Evolutionary conservation across 2,888 invertebrate genomes (phyloP), one percentile per base, ranked within the genome.

Genomic region (Mimas tiliae): DNA sequence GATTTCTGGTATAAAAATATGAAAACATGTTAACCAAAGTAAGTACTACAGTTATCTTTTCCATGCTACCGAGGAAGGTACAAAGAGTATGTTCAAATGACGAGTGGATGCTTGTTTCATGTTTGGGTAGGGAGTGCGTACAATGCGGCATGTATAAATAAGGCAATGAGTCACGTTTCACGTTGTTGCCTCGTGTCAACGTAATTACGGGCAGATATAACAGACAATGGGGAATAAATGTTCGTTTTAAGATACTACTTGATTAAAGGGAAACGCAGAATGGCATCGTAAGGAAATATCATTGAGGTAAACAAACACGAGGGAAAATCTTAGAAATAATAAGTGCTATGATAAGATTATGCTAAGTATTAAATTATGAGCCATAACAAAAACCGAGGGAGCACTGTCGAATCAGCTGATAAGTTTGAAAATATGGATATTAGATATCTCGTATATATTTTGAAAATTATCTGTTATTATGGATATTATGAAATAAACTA

Each of bases 151-250:
- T 73, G 72, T 76, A 74, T 79, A 84, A 83, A 84, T 81, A 80
- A 72, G 72, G 75, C 75, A 75, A 78, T 85, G 86, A 86, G 81
- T 85, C 85, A 87, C 82, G 82, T 84, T 77, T 68, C 70, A 76
- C 67, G 68, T 65, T 70, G 70, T 67, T 66, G 70, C 67, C 67
- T 71, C 69, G 75, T 79, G 68, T 72, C 67, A 74, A 69, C 65
- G 71, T 77, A 79, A 81, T 80, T 80, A 81, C 75, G 74, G 75
- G 72, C 73, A 74, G 72, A 80, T 73, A 73, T 71, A 73, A 74
- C 72, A 68, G 64, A 79, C 76, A 80, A 80, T 76, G 76, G 69
- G 73, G 75, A 70, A 81, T 76, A 76, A 79, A 79, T 78, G 19
- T 42, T 6, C 14, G 27, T 14, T 58, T 58, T 42, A 42, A 58